Evolutionary conservation across 2,113 vertebrate genomes (phyloP).

Genomic region (Sebastes fasciatus): DNA sequence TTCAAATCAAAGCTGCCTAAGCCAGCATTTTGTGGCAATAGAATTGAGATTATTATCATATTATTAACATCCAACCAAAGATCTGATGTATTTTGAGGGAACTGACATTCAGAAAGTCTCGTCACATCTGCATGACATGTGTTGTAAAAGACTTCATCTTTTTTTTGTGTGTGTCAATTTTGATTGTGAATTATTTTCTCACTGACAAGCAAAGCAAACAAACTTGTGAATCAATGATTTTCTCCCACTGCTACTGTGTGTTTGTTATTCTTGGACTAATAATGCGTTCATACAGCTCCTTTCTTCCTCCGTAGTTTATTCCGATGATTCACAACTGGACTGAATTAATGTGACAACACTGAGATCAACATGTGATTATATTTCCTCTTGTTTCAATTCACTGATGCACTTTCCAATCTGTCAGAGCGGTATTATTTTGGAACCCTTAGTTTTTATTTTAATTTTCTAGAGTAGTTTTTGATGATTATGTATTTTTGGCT

Average conservation of each 20-base stretch:
- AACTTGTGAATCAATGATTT: conserved; percentile 6
- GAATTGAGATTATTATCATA: no score
- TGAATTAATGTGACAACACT: conserved; percentile 14
- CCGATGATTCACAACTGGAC: conserved; percentile 10
- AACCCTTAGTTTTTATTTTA: conserved; percentile 37
- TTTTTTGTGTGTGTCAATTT: neutral
- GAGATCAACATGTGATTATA: neutral
- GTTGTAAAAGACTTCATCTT: neutral
- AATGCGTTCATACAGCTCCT: neutral
- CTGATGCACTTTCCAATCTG: conserved; percentile 76
- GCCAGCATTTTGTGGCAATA: no score
- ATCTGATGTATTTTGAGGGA: neutral
- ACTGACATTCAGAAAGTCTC: neutral
- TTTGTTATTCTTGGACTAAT: neutral
- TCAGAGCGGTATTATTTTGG: conserved; percentile 57
- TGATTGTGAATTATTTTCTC: neutral
- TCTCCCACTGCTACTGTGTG: neutral
- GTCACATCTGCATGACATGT: neutral
- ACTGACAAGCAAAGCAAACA: neutral
- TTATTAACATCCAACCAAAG: conserved; percentile 3
- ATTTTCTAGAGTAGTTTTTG: conserved; percentile 36
- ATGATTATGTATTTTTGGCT: conserved; percentile 60
- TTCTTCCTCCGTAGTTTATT: conserved; percentile 27
- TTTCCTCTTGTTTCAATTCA: conserved; percentile 35
- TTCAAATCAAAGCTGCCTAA: neutral